Conservation (phyloP, 1,140 invertebrate genomes). For the Megalonaias nervosa region DNA sequence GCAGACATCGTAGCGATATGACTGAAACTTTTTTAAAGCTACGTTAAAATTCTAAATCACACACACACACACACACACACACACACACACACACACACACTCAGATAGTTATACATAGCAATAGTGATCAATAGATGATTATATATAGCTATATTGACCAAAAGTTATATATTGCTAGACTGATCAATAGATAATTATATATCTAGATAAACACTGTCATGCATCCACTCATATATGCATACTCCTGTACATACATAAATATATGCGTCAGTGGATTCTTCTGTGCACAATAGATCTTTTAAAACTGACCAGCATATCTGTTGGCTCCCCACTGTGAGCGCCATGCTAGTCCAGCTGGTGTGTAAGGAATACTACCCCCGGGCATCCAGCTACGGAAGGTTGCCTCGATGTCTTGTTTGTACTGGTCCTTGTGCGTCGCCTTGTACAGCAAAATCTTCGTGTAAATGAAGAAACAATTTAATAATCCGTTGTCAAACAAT, state of each 20-base stretch:
- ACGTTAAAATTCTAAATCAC: too few species aligned
- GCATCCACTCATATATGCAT: not conserved
- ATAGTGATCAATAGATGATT: too few species aligned
- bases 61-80: too few species aligned
- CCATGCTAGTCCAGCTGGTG: conserved; percentile 21
- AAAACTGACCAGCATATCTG: conserved; percentile 33
- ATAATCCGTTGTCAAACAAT: too few species aligned
- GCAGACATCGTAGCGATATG: too few species aligned
- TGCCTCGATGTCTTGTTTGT: conserved; percentile 49
- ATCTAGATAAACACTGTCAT: not conserved
- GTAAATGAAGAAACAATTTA: too few species aligned
- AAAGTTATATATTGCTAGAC: too few species aligned
- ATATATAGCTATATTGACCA: too few species aligned
- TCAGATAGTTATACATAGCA: too few species aligned
- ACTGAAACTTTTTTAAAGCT: too few species aligned
- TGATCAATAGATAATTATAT: too few species aligned
- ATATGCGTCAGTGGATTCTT: not conserved
- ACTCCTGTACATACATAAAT: not conserved
- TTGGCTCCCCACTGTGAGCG: conserved; percentile 28
- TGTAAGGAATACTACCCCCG: conserved; percentile 44
- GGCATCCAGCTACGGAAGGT: conserved; percentile 62
- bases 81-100: too few species aligned
- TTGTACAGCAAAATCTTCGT: conserved; percentile 59
- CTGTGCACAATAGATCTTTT: not conserved
- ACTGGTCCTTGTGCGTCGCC: conserved; percentile 50